Base-by-base conservation (phyloP, 1,140 invertebrate species). In the Tetramorium parvispinum region DNA sequence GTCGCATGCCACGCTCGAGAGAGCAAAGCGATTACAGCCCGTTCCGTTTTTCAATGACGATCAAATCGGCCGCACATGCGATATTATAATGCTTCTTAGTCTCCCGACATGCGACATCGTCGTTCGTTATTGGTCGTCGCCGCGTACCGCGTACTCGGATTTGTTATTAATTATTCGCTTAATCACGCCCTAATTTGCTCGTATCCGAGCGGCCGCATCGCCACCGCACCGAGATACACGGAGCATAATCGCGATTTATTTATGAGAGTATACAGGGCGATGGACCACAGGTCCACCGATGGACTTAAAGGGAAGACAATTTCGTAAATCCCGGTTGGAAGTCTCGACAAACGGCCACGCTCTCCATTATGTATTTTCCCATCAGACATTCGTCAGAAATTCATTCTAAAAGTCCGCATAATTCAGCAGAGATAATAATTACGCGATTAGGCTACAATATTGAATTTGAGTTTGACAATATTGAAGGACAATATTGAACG, bases 91-190 rank as follows among this genome's bases (percentile, higher is more conserved):
- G 43, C 53, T 75, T 83, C 68, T 83, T 83, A 49, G 24, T 49
- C 32, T 32, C 40, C 18, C 16, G 40, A 70, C 79, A 83, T 83
- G 79, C 79, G 79, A 83, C 68, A 40, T 37, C 66, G 79, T 46
- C 79, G 51, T 46, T 59, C 53, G 49, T 53, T 51, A 65, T 27
- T 40, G 57, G 43, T 43, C 78, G 51, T 21, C 79, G 79, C 32
- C 78, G 78, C 63, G 46, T 16, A 13, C 43, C 77, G 57, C 43
- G 43, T 37, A 73, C 79, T 59, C 53, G 24, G 79, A 83, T 73
- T 83, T 59, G 68, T 75, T 83, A 83, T 83, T 83, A 83, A 83
- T 83, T 83, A 83, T 75, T 83, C 79, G 79, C 79, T 83, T 83
- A 83, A 83, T 83, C 79, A 59, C 79, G 68, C 43, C 79, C 79